Conservation (phyloP, 2,797 vertebrate species). For the Pseudomugil gertrudae region DNA sequence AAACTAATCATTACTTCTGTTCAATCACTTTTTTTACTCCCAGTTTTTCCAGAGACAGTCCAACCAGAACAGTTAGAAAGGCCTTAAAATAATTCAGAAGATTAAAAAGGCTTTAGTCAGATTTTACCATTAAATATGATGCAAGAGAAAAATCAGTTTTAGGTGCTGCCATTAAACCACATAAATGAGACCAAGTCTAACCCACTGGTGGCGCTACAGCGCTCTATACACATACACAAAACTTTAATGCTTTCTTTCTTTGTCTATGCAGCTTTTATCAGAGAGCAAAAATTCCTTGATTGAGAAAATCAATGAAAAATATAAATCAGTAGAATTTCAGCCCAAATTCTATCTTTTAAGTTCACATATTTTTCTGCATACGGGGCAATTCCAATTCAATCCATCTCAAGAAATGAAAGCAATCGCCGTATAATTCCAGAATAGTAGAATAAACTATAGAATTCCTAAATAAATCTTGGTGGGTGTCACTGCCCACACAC, state of each 20-base stretch:
- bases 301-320: no score
- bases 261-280: background rate
- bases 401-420: background rate
- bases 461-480: no score
- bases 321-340: background rate
- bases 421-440: background rate
- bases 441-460: background rate
- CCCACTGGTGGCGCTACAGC: background rate
- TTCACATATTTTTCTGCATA: background rate
- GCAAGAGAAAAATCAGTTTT: no score
- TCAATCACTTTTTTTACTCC: background rate
- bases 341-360: no score
- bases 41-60: background rate
- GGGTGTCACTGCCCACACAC: no score
- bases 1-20: background rate
- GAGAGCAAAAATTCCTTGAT: no score
- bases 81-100: background rate
- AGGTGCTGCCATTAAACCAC: no score
- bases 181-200: background rate
- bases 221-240: background rate
- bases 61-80: background rate
- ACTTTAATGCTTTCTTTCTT: background rate
- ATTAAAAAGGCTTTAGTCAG: background rate
- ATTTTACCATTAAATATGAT: background rate
- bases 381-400: background rate